Evolutionary conservation across 2,113 vertebrate genomes (phyloP), one percentile per base, ranked within the genome.

Genomic region (Dicentrarchus labrax): DNA sequence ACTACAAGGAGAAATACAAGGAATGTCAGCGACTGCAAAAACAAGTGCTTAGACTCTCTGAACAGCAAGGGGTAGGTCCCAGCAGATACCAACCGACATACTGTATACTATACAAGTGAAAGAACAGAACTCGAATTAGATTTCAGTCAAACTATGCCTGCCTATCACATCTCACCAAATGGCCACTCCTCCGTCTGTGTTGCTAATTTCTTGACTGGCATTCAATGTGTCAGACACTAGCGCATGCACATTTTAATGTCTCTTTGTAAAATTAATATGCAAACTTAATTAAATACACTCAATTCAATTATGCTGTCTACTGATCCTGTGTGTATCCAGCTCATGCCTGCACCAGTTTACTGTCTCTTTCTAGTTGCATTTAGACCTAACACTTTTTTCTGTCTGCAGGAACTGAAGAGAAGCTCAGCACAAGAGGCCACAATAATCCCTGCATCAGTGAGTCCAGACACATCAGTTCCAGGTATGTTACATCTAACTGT

Each of bases 1-100:
- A 99, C 94, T 99, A 99, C 92, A 99, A 98, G 90, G 98, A 99
- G 88, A 99, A 99, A 90, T 99, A 98, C 90, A 99, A 99, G 93
- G 98, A 99, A 85, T 99, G 98, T 80, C 98, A 99, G 89, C 96
- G 96, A 82, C 96, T 99, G 82, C 98, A 99, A 85, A 99, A 97
- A 86, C 98, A 99, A 96, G 95, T 99, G 85, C 94, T 95, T 64
- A 97, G 95, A 83, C 95, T 98, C 78, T 95, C 96, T 59, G 97
- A 99, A 45, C 97, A 97, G 60, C 97, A 97, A 79, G 95, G 96
- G 91, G 98, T 99, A 93, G 93, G 97, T 96, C 83, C 13, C 45
- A 39, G 38, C 8, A 50, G 41, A 76, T 36, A 43, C 30, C 54
- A 47, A 54, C 21, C 2, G 3, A 30, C 60, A 16, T 53, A 21